Percentiles rank a stretch among this genome's conserved stretches.
phyloP scores from a whole-genome alignment of 1,140 invertebrate genomes.

The Helicorthomorpha holstii region DNA sequence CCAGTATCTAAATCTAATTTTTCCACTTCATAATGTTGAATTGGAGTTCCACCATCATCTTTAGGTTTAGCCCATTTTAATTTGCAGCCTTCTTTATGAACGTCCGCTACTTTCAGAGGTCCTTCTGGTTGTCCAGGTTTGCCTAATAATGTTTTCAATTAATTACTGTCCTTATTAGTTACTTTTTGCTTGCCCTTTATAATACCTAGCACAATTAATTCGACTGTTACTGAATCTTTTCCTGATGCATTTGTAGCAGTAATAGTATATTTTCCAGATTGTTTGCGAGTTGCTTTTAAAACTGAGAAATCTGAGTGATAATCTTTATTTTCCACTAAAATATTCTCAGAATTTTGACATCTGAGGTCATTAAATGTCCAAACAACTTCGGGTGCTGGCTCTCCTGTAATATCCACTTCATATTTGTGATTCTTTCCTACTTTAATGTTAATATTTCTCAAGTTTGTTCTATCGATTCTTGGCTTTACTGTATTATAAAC shows the following conservation, averaged over 20 bases:
- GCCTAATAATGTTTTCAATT: constrained; percentile 21
- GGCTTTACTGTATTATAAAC: constrained; percentile 50
- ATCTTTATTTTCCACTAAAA: constrained; percentile 74
- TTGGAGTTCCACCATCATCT: constrained; percentile 81
- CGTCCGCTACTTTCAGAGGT: constrained; percentile 68
- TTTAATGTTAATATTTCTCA: constrained; percentile 70
- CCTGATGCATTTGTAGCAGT: constrained; percentile 78
- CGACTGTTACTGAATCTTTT: constrained; percentile 71
- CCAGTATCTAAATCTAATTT: constrained; percentile 80
- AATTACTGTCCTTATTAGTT: not conserved
- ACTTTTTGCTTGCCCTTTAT: not conserved
- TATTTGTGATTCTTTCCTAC: constrained; percentile 79
- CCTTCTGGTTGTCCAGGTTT: constrained; percentile 69
- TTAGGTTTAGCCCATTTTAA: constrained; percentile 78
- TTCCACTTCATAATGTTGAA: constrained; percentile 88
- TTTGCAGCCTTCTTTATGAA: constrained; percentile 71
- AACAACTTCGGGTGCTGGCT: constrained; percentile 65
- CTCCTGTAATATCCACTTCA: constrained; percentile 75
- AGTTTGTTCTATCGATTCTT: constrained; percentile 74
- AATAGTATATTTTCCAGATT: constrained; percentile 81
- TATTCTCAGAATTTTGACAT: constrained; percentile 61
- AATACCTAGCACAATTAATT: constrained; percentile 70
- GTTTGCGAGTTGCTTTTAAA: constrained; percentile 60
- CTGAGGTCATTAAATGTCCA: constrained; percentile 69
- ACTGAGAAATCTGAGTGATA: constrained; percentile 80